Evolutionary conservation across 2,113 vertebrate genomes (phyloP).

Genomic region (Triplophysa dalaica): DNA sequence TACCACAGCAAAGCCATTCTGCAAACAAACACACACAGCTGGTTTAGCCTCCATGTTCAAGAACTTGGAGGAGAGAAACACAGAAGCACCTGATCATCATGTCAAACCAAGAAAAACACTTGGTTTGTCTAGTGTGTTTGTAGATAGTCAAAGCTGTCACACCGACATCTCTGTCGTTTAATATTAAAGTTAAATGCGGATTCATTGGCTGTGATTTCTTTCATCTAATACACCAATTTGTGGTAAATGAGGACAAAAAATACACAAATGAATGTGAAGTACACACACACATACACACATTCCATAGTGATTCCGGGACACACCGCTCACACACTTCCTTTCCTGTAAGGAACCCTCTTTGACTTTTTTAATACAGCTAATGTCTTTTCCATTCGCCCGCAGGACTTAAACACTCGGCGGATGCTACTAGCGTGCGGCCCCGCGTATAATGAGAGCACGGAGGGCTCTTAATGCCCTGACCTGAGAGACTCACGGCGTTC

Average conservation of each 20-base stretch:
- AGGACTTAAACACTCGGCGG: neutral
- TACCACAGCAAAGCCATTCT: constrained; percentile 97
- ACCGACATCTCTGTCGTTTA: too few species aligned
- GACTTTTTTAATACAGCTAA: neutral
- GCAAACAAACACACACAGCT: constrained; percentile 46
- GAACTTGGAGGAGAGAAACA: neutral
- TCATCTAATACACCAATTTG: too few species aligned
- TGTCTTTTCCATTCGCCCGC: constrained; percentile 32
- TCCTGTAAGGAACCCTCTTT: neutral
- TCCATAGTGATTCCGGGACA: neutral
- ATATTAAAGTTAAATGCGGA: too few species aligned
- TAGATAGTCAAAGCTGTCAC: too few species aligned
- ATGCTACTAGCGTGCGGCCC: neutral
- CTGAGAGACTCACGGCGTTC: neutral
- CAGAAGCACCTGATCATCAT: neutral
- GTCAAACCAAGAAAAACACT: too few species aligned
- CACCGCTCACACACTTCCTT: neutral
- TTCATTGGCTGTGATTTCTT: too few species aligned
- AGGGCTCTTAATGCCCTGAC: constrained; percentile 12
- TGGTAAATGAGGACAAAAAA: too few species aligned
- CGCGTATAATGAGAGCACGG: neutral
- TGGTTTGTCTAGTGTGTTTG: too few species aligned
- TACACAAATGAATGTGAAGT: too few species aligned
- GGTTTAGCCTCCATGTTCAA: constrained; percentile 1
- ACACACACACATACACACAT: too few species aligned